Percentiles rank a stretch among this genome's conserved stretches.
These are phyloP conservation scores for Helostoma temminkii DNA, from an alignment of 2,797 vertebrate genomes.

Conservation along the genomic window DNA sequence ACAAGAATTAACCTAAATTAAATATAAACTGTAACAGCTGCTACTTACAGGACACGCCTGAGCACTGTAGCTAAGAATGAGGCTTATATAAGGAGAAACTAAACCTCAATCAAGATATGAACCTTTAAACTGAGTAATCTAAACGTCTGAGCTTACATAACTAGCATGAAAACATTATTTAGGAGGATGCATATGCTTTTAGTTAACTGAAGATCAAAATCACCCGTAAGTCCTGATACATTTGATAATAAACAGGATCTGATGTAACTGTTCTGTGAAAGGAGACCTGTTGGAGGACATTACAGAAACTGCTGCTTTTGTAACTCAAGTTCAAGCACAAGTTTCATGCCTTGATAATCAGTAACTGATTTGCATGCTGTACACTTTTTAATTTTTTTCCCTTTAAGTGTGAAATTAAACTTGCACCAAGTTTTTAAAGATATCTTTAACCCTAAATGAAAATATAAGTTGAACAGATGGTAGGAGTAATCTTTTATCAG, in stretches of 20 bases:
- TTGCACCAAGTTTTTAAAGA: no score
- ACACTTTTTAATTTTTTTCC: background rate
- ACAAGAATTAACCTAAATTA: background rate
- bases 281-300: background rate
- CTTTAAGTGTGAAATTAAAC: background rate
- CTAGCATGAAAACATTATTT: background rate
- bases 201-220: conserved; percentile 5
- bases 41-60: background rate
- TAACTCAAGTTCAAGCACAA: background rate
- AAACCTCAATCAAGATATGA: conserved; percentile 5
- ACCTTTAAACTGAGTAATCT: background rate
- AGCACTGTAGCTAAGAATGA: background rate
- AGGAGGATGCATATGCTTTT: background rate
- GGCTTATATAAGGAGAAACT: background rate
- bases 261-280: conserved; percentile 11
- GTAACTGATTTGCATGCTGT: background rate
- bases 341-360: background rate
- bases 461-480: conserved; percentile 29
- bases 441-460: no score
- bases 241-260: conserved; percentile 4
- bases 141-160: background rate
- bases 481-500: conserved; percentile 16
- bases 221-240: background rate
- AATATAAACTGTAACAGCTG: background rate
- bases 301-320: conserved; percentile 4